These are phyloP conservation scores for Cylas formicarius DNA, from an alignment of 1,140 invertebrate species.

Conservation along the genomic window DNA sequence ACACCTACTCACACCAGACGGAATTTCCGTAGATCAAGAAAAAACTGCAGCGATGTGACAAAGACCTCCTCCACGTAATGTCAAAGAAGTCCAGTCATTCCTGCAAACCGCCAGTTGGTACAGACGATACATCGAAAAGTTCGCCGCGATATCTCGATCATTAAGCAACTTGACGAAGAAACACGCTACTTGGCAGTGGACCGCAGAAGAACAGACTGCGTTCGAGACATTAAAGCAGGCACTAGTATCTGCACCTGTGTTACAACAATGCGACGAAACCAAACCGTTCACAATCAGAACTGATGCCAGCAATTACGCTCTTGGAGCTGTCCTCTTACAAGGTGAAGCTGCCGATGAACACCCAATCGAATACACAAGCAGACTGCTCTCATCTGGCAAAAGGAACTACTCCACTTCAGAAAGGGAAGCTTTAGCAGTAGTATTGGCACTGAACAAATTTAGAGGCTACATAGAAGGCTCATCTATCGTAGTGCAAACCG, in stretches of 20 bases:
- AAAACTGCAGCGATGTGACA: too few species aligned
- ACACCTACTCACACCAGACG: too few species aligned
- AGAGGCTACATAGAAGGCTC: constrained; percentile 26
- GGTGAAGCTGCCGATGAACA: constrained; percentile 34
- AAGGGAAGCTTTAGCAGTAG: constrained; percentile 40
- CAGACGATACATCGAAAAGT: neutral
- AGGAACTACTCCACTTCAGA: constrained; percentile 40
- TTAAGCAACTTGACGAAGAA: neutral
- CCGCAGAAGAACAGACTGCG: neutral
- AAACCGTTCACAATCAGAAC: constrained; percentile 23
- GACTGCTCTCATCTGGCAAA: constrained; percentile 36
- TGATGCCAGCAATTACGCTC: constrained; percentile 33
- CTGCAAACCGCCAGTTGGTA: neutral
- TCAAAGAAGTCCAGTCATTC: neutral
- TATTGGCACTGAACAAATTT: constrained; percentile 40
- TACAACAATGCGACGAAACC: neutral
- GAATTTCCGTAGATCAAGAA: too few species aligned
- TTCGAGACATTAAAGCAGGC: neutral
- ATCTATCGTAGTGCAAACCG: constrained; percentile 34
- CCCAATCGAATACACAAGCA: constrained; percentile 44
- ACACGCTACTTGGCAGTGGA: neutral
- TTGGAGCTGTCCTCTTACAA: constrained; percentile 38
- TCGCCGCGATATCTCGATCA: neutral
- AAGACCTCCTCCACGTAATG: neutral
- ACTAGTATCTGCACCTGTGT: neutral